Base-by-base conservation (phyloP, 2,113 vertebrate genomes). In the Ranitomeya variabilis region DNA sequence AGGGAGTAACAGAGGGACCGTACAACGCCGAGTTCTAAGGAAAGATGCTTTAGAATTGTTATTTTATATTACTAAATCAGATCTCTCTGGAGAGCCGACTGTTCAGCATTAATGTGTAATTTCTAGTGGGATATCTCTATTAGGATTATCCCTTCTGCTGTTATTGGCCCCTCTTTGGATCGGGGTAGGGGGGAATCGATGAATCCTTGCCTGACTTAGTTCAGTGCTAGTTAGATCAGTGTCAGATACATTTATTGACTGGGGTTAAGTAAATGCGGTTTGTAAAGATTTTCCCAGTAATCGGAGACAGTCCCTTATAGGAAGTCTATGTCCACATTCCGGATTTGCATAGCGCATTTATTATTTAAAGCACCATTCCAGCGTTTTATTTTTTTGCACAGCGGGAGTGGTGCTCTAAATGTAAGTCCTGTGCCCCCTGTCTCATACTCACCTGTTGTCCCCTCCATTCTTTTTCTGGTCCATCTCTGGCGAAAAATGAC, bases 171-270 rank as follows among this genome's bases (percentile, higher is more conserved):
- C 37, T 19, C n/a, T 7, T 76, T 76, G 31, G 73, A 19, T 51
- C 9, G 0, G 37, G 31, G n/a, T 74, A 14, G 37, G 37, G 23
- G 21, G 21, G 26, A 10, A 9, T 76, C 15, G 2, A 51, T 51
- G 2, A 37, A 6, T 18, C 45, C 52, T 21, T 37, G 26, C 60
- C 19, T 79, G 26, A 54, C 60, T 31, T 64, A 59, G n/a, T 16
- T 69, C 77, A 59, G 23, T 59, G 77, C 31, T 12, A 37, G 37
- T 52, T 18, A 26, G 19, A 59, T 71, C 21, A 80, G 23, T 71
- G 77, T 80, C 86, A 45, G 26, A 59, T 80, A 79, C 77, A 55
- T 37, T 67, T 71, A 80, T 80, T 57, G 86, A 71, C 86, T 81
- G 51, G 31, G 54, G 60, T 37, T 87, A 71, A 71, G 64, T 66